Percentiles rank a stretch among this genome's conserved stretches.
Evolutionary conservation across 2,797 vertebrate genomes (phyloP).

Genomic region (Rhynchotus rufescens): DNA sequence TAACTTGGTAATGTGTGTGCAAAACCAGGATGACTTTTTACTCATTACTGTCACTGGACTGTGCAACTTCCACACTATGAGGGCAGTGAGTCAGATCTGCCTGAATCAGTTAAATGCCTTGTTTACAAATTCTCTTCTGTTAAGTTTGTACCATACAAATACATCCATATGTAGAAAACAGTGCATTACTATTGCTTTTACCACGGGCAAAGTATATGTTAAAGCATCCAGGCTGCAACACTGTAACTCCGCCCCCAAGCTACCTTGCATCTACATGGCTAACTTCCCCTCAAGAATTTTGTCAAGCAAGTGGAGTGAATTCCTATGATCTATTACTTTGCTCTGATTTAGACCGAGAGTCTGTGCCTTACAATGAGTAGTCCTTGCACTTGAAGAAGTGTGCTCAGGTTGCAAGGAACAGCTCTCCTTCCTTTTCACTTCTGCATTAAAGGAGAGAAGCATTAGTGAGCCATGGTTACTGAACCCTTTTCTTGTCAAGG

Average conservation of each 20-base stretch:
- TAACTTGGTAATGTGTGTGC: rapidly evolving
- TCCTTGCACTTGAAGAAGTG: background rate
- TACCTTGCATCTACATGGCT: background rate
- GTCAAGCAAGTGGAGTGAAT: background rate
- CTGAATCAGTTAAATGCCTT: rapidly evolving
- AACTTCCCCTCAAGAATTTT: background rate
- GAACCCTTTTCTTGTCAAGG: background rate
- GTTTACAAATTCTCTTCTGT: background rate
- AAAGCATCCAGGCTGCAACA: background rate
- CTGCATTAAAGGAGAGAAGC: background rate
- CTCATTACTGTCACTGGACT: rapidly evolving
- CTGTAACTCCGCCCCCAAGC: background rate
- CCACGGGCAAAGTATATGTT: background rate
- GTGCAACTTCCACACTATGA: background rate
- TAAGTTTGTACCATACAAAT: background rate
- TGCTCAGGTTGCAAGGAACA: background rate
- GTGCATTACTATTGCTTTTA: background rate
- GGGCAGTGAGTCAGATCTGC: background rate
- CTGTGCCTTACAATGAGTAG: background rate
- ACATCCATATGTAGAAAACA: background rate
- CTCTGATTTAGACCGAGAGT: background rate
- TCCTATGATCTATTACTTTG: background rate
- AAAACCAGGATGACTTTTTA: background rate
- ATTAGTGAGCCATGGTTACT: background rate
- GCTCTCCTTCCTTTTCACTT: background rate